A percentile compares a stretch with the other conserved stretches of the same genome.
phyloP scores from a whole-genome alignment of 2,797 vertebrate genomes.

The Paguma larvata region DNA sequence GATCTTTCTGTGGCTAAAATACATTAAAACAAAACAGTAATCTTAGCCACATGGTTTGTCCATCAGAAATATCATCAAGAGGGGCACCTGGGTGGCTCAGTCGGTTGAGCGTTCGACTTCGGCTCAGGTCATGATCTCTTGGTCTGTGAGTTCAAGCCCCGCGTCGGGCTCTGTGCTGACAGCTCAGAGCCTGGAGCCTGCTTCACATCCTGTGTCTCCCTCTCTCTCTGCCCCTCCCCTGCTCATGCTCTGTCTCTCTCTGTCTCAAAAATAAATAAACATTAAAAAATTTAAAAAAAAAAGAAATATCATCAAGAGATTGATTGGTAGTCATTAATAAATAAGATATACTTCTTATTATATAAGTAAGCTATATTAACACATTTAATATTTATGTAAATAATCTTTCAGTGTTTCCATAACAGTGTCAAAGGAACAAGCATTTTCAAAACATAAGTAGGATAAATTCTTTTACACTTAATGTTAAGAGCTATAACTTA shows the following conservation, averaged over 20 bases:
- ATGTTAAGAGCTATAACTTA: not conserved
- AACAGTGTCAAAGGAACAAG: not conserved
- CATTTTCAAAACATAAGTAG: not conserved
- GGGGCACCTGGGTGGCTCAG: no score
- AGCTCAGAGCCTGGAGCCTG: no score
- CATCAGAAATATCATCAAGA: conserved; percentile 21
- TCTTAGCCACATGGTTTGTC: not conserved
- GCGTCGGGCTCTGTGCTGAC: no score
- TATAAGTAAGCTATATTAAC: not conserved
- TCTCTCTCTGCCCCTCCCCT: no score
- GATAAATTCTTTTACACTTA: not conserved
- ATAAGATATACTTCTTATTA: not conserved
- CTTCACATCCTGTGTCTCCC: no score
- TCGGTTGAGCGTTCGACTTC: no score
- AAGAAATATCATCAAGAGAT: conserved; percentile 22
- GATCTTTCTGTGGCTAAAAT: not conserved
- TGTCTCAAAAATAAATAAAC: no score
- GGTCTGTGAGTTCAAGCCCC: no score
- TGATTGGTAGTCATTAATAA: not conserved
- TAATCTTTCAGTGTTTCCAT: not conserved
- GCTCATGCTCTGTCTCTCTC: no score
- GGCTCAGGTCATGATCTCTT: no score
- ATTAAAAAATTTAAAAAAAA: no score
- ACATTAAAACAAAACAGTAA: not conserved
- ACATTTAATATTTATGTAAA: not conserved